phyloP scores from a whole-genome alignment of 2,797 vertebrate species.

The Novumbra hubbsi region DNA sequence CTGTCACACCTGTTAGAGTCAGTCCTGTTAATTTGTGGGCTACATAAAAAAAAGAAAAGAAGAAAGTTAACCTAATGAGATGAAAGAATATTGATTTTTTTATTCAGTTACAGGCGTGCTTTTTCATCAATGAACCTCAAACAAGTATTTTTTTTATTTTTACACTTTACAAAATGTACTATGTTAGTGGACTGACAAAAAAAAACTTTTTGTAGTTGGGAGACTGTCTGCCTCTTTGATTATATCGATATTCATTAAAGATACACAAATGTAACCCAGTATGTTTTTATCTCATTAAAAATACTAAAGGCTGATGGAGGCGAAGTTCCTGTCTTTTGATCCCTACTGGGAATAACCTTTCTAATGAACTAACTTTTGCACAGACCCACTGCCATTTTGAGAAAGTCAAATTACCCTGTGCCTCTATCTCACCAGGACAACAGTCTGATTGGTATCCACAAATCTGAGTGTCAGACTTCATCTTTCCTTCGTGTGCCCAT shows the following conservation, averaged over 20 bases:
- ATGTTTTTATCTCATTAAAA: not conserved
- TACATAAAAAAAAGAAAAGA: too few species aligned
- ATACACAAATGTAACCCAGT: conserved; percentile 7
- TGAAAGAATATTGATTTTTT: too few species aligned
- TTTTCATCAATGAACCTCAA: not conserved
- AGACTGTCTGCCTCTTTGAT: conserved; percentile 30
- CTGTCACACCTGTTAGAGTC: too few species aligned
- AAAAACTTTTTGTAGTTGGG: conserved; percentile 31
- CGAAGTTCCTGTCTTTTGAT: conserved; percentile 63
- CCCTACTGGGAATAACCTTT: conserved; percentile 30
- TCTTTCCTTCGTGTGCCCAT: conserved; percentile 72
- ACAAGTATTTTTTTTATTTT: not conserved
- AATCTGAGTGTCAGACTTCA: conserved; percentile 56
- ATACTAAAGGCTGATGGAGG: conserved; percentile 8
- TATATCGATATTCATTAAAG: conserved; percentile 52
- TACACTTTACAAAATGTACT: too few species aligned
- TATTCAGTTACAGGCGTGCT: too few species aligned
- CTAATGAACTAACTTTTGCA: not conserved
- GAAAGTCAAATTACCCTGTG: not conserved
- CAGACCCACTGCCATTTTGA: not conserved
- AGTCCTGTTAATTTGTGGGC: too few species aligned
- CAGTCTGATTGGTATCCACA: not conserved
- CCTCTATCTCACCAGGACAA: not conserved
- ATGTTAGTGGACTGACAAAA: conserved; percentile 37
- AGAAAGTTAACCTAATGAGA: too few species aligned